phyloP scores from a whole-genome alignment of 2,888 invertebrate species.

The Lithophane leautieri region DNA sequence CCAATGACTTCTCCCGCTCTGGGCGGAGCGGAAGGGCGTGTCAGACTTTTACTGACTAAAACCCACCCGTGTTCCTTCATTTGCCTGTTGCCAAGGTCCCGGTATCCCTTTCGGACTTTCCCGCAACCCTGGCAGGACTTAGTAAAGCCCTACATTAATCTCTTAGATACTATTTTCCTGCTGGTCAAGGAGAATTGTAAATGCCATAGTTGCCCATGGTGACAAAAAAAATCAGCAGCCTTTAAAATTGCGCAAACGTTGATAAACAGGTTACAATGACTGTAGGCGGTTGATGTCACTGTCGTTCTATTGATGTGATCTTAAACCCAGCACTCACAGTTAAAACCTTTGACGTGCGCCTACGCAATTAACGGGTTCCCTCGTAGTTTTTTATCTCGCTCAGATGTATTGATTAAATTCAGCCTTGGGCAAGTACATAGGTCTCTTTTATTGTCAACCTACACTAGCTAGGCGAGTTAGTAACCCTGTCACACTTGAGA shows the following conservation, averaged over 20 bases:
- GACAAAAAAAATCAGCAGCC: not conserved
- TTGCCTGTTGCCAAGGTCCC: no score
- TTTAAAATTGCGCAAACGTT: conserved; percentile 6
- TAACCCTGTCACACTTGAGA: not conserved
- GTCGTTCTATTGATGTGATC: conserved; percentile 22
- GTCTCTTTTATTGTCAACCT: conserved; percentile 7
- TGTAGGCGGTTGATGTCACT: conserved; percentile 40
- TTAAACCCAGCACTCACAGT: conserved; percentile 26
- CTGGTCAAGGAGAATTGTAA: no score
- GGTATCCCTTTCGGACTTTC: no score
- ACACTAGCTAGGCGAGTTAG: not conserved
- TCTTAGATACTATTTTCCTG: no score
- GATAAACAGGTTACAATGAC: not conserved
- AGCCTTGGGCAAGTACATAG: conserved; percentile 4
- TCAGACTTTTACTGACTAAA: no score
- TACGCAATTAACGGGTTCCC: conserved; percentile 34
- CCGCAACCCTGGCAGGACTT: no score
- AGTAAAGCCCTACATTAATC: no score
- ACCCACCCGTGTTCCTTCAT: no score
- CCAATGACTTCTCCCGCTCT: no score
- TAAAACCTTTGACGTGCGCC: conserved; percentile 32
- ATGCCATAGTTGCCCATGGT: no score
- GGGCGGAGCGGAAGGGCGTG: no score
- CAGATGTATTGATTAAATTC: not conserved
- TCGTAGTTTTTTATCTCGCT: conserved; percentile 19